Base-by-base conservation (phyloP, 2,113 vertebrate genomes). In the Hyaena hyaena region DNA sequence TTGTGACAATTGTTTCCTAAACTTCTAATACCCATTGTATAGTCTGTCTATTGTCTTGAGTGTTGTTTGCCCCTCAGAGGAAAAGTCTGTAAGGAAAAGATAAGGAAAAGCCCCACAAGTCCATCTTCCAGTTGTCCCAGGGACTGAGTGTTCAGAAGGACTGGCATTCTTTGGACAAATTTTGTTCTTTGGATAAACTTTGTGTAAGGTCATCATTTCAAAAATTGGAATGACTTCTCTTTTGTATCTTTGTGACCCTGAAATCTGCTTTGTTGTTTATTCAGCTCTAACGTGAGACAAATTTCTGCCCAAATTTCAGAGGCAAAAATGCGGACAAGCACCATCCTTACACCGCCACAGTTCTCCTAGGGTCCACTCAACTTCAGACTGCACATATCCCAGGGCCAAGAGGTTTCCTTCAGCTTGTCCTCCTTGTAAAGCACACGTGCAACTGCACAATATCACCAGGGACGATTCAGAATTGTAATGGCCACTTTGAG, bases 271-370 rank as follows among this genome's bases (percentile, higher is more conserved):
- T 73, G 31, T 43, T 55, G 5, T n/a, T 92, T 92, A 81, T 66
- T 53, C 43, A 88, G 53, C 7, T 19, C 33, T 81, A 58, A 65
- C 53, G 39, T 55, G 28, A 92, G 33, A 39, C 19, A 88, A 69
- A 45, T 11, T 11, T 88, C 88, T 93, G 68, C 19, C 61, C 58
- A 83, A 82, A 84, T 82, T 77, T 48, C 85, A 93, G 66, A 96
- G 68, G 82, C 16, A 73, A 31, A 88, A 88, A 10, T 28, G 35
- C 31, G 58, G 24, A 58, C 4, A 31, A 45, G 31, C 5, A 28
- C 17, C 58, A 45, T 45, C 45, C 31, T 74, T 65, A 35, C 17
- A 82, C 26, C 35, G 63, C 8, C n/a, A 19, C 8, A 10, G 7
- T 17, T 17, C 43, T 68, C 0, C 3, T 58, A 48, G 69, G 15